Evolutionary conservation across 2,113 vertebrate species (phyloP), one percentile per base, ranked within the genome.

Genomic region (Girardinichthys multiradiatus): DNA sequence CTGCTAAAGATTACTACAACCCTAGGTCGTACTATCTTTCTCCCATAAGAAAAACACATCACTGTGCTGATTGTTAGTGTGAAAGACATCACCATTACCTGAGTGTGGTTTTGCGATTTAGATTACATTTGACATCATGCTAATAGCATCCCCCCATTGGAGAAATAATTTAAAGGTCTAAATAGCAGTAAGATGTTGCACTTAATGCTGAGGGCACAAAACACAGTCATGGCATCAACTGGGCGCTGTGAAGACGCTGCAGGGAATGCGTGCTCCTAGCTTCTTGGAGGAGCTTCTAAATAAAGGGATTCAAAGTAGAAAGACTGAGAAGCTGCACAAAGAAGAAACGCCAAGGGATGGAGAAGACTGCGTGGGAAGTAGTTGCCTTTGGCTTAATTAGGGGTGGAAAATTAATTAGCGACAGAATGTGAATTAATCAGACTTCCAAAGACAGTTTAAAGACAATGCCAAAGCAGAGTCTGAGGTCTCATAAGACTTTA

Each of bases 341-440:
- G 28, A 37, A 45, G 12, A 26, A 62, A 73, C 61, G 61, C 64
- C 26, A 27, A 64, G 81, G 81, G 74, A 82, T 30, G 11, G 61
- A 29, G 70, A 58, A 5, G 57, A 72, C 77, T 59, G 84, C 74
- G 67, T 80, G 64, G 75, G 78, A 85, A 74, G 76, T 90, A 93
- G 92, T 87, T 92, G 93, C 81, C 90, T 92, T 91, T 80, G 80
- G 85, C 92, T 92, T 92, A 94, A 92, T 94, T 92, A 92, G 89
- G 64, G 57, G 76, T 82, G 82, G 84, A 89, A 89, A 91, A 93
- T 91, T 90, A 92, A 94, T 94, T 92, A 93, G 89, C 83, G 76
- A 84, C 88, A 80, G 88, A 89, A 89, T 89, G 77, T 87, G 87
- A 92, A 91, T 92, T 92, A 94, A 93, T 94, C 92, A 92, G 86